A percentile compares a stretch with the other conserved stretches of the same genome.
These are phyloP conservation scores for Idris sp. DNA, from an alignment of 1,140 invertebrate species.

Conservation along the genomic window DNA sequence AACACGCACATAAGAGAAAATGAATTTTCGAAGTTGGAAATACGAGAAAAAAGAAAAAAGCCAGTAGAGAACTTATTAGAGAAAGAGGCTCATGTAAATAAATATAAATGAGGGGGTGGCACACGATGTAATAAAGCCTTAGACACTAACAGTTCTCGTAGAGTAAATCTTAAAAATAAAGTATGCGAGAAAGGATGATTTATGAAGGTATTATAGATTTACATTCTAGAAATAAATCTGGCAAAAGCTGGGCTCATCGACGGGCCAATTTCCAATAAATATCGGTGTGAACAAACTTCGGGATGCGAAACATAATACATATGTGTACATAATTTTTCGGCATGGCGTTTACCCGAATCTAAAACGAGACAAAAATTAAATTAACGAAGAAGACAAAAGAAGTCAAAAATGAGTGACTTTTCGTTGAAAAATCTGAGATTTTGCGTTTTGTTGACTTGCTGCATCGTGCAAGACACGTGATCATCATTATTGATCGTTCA, in stretches of 20 bases:
- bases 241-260: constrained; percentile 74
- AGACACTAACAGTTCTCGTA: constrained; percentile 55
- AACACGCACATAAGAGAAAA: constrained; percentile 43
- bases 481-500: constrained; percentile 64
- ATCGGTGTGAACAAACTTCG: constrained; percentile 69
- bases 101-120: constrained; percentile 8
- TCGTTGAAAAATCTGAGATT: constrained; percentile 22
- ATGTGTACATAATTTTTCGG: constrained; percentile 45
- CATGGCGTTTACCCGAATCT: constrained; percentile 28
- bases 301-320: constrained; percentile 26
- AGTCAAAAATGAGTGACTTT: not conserved
- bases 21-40: not conserved
- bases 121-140: constrained; percentile 56
- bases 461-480: constrained; percentile 65
- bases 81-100: constrained; percentile 55
- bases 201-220: constrained; percentile 57
- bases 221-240: constrained; percentile 70
- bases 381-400: not conserved
- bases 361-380: not conserved
- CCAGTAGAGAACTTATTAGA: constrained; percentile 27
- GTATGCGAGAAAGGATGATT: constrained; percentile 40
- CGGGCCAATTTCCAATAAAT: constrained; percentile 79
- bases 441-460: constrained; percentile 50
- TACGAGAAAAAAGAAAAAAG: no score
- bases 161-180: constrained; percentile 45